These are phyloP conservation scores for Diplosoma virens DNA, from an alignment of 23 tunicate genomes.

Conservation along the genomic window DNA sequence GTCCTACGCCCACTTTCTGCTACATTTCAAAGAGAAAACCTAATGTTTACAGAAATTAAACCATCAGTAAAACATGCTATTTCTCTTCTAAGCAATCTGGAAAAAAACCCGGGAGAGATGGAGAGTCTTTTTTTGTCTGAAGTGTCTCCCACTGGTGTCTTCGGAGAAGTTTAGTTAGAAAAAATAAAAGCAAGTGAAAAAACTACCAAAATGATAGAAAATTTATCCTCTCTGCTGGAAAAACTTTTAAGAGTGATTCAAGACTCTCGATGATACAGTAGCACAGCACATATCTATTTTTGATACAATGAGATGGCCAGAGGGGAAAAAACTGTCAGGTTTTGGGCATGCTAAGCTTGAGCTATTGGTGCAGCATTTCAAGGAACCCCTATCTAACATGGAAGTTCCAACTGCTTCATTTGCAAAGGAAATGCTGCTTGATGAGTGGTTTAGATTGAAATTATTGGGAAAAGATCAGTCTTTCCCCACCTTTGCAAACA, in stretches of 20 bases:
- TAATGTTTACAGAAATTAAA: not conserved
- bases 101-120: not conserved
- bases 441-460: too few relatives aligned
- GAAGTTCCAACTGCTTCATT: too few relatives aligned
- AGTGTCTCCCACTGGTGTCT: too few relatives aligned
- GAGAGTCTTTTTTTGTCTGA: not conserved
- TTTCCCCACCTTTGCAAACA: too few relatives aligned
- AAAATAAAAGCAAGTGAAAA: not conserved
- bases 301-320: too few relatives aligned
- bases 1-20: too few relatives aligned
- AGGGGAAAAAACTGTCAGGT: not conserved
- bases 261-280: not conserved
- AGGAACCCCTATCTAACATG: not conserved
- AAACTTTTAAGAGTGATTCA: not conserved
- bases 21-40: too few relatives aligned
- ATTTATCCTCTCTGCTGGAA: not conserved
- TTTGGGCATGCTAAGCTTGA: not conserved
- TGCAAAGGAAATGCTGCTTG: too few relatives aligned
- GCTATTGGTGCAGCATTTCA: not conserved
- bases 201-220: too few relatives aligned
- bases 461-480: too few relatives aligned
- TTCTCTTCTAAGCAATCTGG: not conserved
- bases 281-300: not conserved
- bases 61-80: not conserved
- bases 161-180: not conserved